Evolutionary conservation across 2,888 invertebrate species (phyloP).

Genomic region (Barypeithes pellucidus): DNA sequence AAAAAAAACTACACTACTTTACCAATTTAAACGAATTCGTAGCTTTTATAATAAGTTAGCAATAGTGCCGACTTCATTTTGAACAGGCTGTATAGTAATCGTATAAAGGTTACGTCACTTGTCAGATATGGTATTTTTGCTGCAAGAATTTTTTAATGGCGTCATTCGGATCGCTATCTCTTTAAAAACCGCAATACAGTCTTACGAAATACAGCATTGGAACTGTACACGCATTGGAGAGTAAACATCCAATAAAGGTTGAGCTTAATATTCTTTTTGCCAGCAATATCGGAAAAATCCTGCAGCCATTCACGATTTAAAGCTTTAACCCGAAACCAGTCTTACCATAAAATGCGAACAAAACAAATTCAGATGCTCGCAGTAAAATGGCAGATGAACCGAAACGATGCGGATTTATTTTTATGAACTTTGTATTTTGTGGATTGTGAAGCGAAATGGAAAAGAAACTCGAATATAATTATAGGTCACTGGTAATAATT

Average conservation of each 20-base stretch:
- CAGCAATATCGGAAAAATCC: conserved; percentile 20
- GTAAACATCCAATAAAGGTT: conserved; percentile 1
- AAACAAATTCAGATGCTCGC: conserved; percentile 16
- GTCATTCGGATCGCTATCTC: no score
- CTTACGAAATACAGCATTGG: no score
- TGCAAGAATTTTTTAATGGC: no score
- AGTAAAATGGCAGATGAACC: conserved; percentile 26
- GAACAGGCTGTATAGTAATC: no score
- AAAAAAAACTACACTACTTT: no score
- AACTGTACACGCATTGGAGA: background rate
- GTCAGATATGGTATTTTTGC: no score
- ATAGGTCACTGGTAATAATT: no score
- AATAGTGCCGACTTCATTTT: no score
- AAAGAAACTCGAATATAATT: background rate
- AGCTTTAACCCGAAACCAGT: conserved; percentile 8
- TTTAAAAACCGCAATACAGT: no score
- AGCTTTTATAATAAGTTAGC: no score
- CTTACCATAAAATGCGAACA: conserved; percentile 22
- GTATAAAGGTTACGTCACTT: no score
- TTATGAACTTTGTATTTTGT: conserved; percentile 20
- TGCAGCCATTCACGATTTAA: conserved; percentile 20
- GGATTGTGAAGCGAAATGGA: conserved; percentile 5
- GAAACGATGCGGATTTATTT: conserved; percentile 25
- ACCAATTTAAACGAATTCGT: no score
- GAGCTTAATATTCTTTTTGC: conserved; percentile 2